Percentiles rank a stretch among this genome's conserved stretches.
Conservation (phyloP, 2,797 vertebrate genomes). For the Squalus acanthias region DNA sequence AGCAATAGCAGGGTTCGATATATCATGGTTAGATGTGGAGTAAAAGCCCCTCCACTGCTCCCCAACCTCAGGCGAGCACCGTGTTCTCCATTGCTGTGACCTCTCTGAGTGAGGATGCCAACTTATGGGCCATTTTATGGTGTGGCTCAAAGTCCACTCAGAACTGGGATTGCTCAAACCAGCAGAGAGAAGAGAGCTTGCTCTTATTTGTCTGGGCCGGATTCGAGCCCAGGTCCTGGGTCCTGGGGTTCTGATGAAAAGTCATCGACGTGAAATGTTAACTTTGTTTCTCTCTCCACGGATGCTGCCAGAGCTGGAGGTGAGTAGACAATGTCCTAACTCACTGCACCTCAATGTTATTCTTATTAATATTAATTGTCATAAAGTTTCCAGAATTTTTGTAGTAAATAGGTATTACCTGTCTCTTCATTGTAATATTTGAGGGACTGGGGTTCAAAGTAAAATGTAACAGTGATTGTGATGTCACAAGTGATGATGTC, state of each 20-base stretch:
- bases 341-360: neutral
- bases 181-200: neutral
- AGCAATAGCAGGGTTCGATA: neutral
- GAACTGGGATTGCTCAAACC: neutral
- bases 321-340: neutral
- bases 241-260: neutral
- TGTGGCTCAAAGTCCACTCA: neutral
- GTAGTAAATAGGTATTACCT: neutral
- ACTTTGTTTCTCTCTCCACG: neutral
- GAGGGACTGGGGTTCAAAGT: neutral
- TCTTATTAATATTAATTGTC: neutral
- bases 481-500: neutral
- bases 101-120: too few species aligned
- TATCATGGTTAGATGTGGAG: neutral
- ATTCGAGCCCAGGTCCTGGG: neutral
- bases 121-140: neutral
- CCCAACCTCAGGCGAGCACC: neutral
- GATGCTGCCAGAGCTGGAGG: neutral
- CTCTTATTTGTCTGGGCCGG: neutral
- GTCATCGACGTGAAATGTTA: neutral
- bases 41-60: neutral
- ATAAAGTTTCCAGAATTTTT: neutral
- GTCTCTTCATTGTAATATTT: neutral
- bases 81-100: too few species aligned
- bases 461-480: neutral